Percentiles rank a stretch among this genome's conserved stretches.
phyloP scores from a whole-genome alignment of 2,797 vertebrate species.

The Siniperca undulata region DNA sequence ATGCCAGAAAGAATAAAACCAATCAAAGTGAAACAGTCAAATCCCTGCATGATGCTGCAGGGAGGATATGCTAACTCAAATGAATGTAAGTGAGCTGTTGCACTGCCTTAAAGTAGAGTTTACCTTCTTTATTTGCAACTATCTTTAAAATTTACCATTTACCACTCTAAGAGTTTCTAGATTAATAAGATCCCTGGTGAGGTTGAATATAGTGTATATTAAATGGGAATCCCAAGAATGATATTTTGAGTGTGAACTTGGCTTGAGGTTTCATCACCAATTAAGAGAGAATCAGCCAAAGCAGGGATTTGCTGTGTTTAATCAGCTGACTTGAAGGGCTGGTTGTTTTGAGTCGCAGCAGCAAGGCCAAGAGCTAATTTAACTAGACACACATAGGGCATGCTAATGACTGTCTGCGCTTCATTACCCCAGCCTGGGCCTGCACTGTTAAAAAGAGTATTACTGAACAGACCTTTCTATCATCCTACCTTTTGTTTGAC shows the following conservation, averaged over 20 bases:
- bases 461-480: slow-evolving; percentile 62
- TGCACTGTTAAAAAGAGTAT: slow-evolving; percentile 55
- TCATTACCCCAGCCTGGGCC: slow-evolving; percentile 64
- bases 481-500: slow-evolving; percentile 46
- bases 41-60: slow-evolving; percentile 44
- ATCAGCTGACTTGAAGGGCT: slow-evolving; percentile 75
- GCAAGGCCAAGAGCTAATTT: slow-evolving; percentile 77
- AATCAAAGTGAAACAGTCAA: slow-evolving; percentile 57
- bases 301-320: slow-evolving; percentile 66
- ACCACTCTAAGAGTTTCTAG: slow-evolving; percentile 28
- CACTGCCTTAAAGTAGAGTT: slow-evolving; percentile 31
- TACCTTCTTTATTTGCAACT: slow-evolving; percentile 38
- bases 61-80: slow-evolving; percentile 47
- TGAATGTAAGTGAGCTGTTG: slow-evolving; percentile 40
- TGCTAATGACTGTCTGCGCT: slow-evolving; percentile 74
- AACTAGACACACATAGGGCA: slow-evolving; percentile 72
- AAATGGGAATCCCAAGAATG: slow-evolving; percentile 46
- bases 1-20: slow-evolving; percentile 52
- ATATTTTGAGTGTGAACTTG: slow-evolving; percentile 58
- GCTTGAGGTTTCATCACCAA: slow-evolving; percentile 65
- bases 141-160: slow-evolving; percentile 49
- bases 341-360: slow-evolving; percentile 68
- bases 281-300: slow-evolving; percentile 62
- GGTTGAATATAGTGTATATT: slow-evolving; percentile 38
- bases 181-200: slow-evolving; percentile 57